A percentile compares a stretch with the other conserved stretches of the same genome.
These are phyloP conservation scores for Palloptera scutellata DNA, from an alignment of 2,888 invertebrate species.

Conservation along the genomic window DNA sequence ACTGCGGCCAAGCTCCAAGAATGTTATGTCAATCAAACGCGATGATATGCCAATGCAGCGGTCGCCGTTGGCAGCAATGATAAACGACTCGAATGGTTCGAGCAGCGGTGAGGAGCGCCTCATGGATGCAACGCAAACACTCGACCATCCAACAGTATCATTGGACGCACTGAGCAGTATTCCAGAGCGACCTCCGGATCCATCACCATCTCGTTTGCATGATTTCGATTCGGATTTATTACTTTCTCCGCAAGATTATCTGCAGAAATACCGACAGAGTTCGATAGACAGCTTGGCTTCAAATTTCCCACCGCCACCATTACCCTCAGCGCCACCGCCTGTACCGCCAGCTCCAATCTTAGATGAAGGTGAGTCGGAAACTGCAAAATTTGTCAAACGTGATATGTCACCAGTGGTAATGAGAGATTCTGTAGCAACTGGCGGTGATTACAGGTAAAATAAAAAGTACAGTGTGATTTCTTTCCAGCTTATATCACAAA, in stretches of 20 bases:
- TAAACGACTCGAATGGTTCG: slow-evolving; percentile 61
- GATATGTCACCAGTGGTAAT: slow-evolving; percentile 61
- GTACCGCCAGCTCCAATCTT: slow-evolving; percentile 32
- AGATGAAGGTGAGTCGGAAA: slow-evolving; percentile 15
- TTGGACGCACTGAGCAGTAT: slow-evolving; percentile 29
- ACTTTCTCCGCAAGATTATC: slow-evolving; percentile 50
- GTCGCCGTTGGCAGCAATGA: slow-evolving; percentile 61
- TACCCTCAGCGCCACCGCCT: slow-evolving; percentile 49
- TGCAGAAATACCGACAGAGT: slow-evolving; percentile 45
- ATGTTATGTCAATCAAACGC: slow-evolving; percentile 62
- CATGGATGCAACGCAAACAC: slow-evolving; percentile 32
- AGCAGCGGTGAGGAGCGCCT: slow-evolving; percentile 60
- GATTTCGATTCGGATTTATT: slow-evolving; percentile 42
- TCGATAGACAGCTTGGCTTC: slow-evolving; percentile 8
- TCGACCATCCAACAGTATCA: slow-evolving; percentile 37
- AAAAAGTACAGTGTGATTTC: neutral
- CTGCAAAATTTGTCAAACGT: slow-evolving; percentile 35
- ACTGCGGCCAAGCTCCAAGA: slow-evolving; percentile 61
- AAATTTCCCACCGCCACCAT: slow-evolving; percentile 44
- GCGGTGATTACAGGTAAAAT: slow-evolving; percentile 59
- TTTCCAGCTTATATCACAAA: no score
- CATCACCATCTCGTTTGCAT: slow-evolving; percentile 43
- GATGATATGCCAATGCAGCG: slow-evolving; percentile 55
- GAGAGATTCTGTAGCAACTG: slow-evolving; percentile 58
- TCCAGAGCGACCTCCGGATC: slow-evolving; percentile 48